phyloP scores from a whole-genome alignment of 2,888 invertebrate genomes.

The Parapristionchus giblindavisi region DNA sequence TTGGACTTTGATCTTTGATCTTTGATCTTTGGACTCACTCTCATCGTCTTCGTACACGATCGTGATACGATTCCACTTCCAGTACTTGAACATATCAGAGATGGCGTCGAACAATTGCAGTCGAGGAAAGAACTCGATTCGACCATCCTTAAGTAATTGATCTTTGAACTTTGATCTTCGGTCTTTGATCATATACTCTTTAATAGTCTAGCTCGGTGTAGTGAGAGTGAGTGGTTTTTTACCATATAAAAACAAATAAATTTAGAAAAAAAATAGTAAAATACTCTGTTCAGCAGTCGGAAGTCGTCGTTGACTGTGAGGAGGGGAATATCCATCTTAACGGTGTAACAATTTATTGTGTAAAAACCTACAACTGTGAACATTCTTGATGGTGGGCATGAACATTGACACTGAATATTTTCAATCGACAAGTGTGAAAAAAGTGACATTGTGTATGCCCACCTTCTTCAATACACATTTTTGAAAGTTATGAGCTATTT shows the following conservation, averaged over 20 bases:
- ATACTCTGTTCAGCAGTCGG: conserved; percentile 25
- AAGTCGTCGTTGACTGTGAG: conserved; percentile 62
- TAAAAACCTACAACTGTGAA: too few species aligned
- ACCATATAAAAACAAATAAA: background rate
- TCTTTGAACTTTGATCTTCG: too few species aligned
- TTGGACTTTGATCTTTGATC: too few species aligned
- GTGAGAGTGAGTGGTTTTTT: background rate
- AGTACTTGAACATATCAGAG: conserved; percentile 63
- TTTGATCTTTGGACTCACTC: conserved; percentile 42
- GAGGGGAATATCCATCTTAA: conserved; percentile 63
- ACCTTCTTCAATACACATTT: too few species aligned
- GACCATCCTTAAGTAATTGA: conserved; percentile 36
- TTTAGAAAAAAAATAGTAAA: background rate
- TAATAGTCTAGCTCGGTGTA: too few species aligned
- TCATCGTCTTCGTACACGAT: conserved; percentile 65
- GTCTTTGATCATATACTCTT: too few species aligned
- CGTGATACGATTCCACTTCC: conserved; percentile 66
- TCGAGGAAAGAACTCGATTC: conserved; percentile 63
- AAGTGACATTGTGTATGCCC: too few species aligned
- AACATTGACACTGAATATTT: too few species aligned
- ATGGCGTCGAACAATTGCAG: conserved; percentile 56
- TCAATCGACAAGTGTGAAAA: too few species aligned
- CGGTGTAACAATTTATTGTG: conserved; percentile 19
- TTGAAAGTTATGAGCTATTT: too few species aligned
- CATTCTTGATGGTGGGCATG: too few species aligned